These are phyloP conservation scores for Nasua narica DNA, from an alignment of 2,797 vertebrate genomes.

Conservation along the genomic window DNA sequence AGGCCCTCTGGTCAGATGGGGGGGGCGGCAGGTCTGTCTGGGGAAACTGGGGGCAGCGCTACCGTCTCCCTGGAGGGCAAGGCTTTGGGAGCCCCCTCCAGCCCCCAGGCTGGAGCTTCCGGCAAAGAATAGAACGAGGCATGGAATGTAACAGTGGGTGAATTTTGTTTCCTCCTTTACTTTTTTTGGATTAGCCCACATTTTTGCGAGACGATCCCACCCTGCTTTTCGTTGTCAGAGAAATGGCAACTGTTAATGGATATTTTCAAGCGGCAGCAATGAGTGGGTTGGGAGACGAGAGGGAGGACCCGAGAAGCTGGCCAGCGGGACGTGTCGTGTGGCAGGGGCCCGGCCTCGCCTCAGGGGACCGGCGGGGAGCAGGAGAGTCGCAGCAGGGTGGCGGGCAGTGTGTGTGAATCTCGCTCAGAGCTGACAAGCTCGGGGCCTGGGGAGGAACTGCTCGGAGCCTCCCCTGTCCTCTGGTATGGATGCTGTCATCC, in stretches of 20 bases:
- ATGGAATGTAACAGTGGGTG: neutral
- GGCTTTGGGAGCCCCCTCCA: neutral
- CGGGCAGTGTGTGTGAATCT: neutral
- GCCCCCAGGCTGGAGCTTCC: neutral
- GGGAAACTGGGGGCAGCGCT: neutral
- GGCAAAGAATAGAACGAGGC: neutral
- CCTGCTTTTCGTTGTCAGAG: neutral
- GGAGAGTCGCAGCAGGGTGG: accelerated
- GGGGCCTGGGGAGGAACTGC: neutral
- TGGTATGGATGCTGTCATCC: neutral
- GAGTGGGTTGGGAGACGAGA: neutral
- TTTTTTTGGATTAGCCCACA: neutral
- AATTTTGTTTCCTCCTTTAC: neutral
- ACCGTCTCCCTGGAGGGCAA: neutral
- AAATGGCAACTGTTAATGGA: neutral
- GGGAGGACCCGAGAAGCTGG: neutral
- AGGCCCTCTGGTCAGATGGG: neutral
- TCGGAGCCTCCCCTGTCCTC: neutral
- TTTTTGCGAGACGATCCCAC: neutral
- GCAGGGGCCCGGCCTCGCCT: neutral
- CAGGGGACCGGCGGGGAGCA: accelerated
- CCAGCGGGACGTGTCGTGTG: accelerated
- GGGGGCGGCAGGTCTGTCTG: neutral
- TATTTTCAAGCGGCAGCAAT: neutral
- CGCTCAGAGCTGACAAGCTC: accelerated